Evolutionary conservation across 2,888 invertebrate genomes (phyloP), one percentile per base, ranked within the genome.

Genomic region (Drosophila neutralis): DNA sequence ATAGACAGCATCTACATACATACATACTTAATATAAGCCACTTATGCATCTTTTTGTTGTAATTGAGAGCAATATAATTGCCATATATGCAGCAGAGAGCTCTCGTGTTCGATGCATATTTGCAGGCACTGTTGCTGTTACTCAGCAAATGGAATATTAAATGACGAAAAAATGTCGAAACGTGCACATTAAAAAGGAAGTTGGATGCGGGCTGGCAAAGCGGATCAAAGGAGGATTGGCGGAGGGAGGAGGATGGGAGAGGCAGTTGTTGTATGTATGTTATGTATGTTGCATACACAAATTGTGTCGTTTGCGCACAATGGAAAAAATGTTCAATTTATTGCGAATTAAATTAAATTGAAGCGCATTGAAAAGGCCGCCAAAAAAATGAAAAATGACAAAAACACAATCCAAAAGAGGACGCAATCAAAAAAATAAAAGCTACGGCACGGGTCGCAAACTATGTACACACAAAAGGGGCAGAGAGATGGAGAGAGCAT

Each of bases 311-410:
- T 45, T 38, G 36, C 38, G 69, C 52, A 68, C 67, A 54, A 53
- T 83, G 81, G 69, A 73, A 38, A 38, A 68, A 66, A 63, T 35
- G 58, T 88, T 81, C 83, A 90, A 90, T 90, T 87, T 83, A 90
- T 86, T 83, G 87, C 84, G 90, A 87, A 90, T 90, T 90, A 76
- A 87, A 90, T 87, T 87, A 78, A 87, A 87, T 87, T 87, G 87
- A 89, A 90, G 87, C 82, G 90, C 89, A 87, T 83, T 82, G 87
- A 87, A 90, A 78, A 80, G 78, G 57, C 80, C 77, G 76, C 78
- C 76, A 66, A 80, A 71, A 72, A 56, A 56, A 24, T 45, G 45
- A 45, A 45, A 45, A 45, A 45, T 45, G 15, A 45, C 45, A 56
- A 59, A 38, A 36, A 52, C 31, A 60, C 53, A 57, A 33, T 54